Conservation (phyloP, 1,140 invertebrate species). For the Diprion similis region DNA sequence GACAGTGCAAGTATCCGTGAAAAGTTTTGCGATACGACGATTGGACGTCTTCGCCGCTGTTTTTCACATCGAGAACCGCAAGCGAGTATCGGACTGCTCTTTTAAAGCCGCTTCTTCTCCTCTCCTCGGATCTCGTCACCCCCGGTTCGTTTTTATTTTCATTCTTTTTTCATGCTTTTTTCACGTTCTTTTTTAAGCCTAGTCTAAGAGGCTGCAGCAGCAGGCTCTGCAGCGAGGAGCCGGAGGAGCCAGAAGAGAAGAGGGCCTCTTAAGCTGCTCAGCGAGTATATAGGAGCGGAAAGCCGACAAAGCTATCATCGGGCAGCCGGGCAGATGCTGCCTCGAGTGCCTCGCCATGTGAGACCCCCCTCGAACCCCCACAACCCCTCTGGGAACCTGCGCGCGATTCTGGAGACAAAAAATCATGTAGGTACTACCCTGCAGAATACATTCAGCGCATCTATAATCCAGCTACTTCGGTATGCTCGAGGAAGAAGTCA, state of each 20-base stretch:
- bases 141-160: not conserved
- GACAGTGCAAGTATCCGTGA: too few relatives aligned
- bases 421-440: too few relatives aligned
- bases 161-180: not conserved
- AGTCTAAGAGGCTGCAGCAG: not conserved
- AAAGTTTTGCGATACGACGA: too few relatives aligned
- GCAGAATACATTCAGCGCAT: too few relatives aligned
- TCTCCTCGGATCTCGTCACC: too few relatives aligned
- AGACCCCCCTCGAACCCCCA: not conserved
- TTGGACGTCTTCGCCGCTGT: too few relatives aligned
- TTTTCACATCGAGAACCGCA: too few relatives aligned
- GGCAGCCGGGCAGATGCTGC: constrained; percentile 26
- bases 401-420: not conserved
- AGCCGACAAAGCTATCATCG: constrained; percentile 38
- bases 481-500: too few relatives aligned
- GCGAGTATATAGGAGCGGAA: constrained; percentile 15
- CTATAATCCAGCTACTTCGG: too few relatives aligned
- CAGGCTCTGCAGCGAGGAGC: not conserved
- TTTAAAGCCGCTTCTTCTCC: too few relatives aligned
- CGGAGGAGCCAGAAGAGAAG: constrained; percentile 16
- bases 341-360: constrained; percentile 10
- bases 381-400: not conserved
- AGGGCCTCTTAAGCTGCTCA: constrained; percentile 30
- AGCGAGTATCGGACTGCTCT: too few relatives aligned
- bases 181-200: not conserved